Percentiles rank a stretch among this genome's conserved stretches.
These are phyloP conservation scores for Pluvianellus socialis DNA, from an alignment of 2,113 vertebrate genomes.

Conservation along the genomic window DNA sequence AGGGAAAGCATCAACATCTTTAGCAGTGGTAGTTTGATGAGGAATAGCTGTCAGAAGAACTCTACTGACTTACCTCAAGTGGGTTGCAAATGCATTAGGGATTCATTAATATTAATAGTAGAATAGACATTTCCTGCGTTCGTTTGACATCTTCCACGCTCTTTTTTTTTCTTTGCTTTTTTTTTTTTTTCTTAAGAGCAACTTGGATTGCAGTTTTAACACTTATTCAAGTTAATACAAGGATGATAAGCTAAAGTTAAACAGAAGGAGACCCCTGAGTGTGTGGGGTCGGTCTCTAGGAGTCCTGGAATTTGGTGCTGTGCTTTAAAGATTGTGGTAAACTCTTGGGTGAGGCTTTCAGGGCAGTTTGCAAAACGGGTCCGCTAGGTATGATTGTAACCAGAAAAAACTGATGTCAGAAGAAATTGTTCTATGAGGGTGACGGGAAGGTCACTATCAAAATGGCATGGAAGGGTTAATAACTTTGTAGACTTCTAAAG, in stretches of 20 bases:
- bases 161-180: not conserved
- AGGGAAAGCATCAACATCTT: slow-evolving; percentile 61
- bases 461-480: not conserved
- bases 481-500: not conserved
- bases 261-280: slow-evolving; percentile 57
- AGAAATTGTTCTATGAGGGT: not conserved
- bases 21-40: slow-evolving; percentile 15
- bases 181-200: not conserved
- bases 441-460: not conserved
- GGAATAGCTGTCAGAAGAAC: slow-evolving; percentile 41
- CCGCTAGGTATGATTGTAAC: not conserved
- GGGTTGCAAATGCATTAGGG: slow-evolving; percentile 53
- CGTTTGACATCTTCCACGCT: not conserved
- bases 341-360: not conserved
- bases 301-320: slow-evolving; percentile 48
- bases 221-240: slow-evolving; percentile 31
- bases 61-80: slow-evolving; percentile 44
- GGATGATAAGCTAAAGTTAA: slow-evolving; percentile 46
- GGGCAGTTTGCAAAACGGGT: not conserved
- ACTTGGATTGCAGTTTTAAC: slow-evolving; percentile 34
- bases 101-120: slow-evolving; percentile 64
- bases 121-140: slow-evolving; percentile 52
- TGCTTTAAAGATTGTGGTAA: slow-evolving; percentile 17
- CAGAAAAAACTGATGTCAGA: not conserved
- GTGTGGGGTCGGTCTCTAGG: slow-evolving; percentile 36